Evolutionary conservation across 2,888 invertebrate genomes (phyloP).

Genomic region (Hypolimnas misippus): DNA sequence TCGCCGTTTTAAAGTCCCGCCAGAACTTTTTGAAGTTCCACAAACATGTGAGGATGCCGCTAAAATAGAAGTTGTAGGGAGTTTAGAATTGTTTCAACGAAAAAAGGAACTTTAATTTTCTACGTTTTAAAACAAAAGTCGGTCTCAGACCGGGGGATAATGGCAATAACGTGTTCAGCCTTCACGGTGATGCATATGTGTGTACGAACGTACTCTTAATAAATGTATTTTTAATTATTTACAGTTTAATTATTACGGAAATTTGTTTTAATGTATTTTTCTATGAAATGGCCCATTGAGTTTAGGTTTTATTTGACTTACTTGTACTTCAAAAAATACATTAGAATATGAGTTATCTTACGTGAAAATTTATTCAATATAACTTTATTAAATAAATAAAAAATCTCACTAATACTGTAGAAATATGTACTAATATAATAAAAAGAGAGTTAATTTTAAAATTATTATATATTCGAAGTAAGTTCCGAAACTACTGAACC

Average conservation of each 20-base stretch:
- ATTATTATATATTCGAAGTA: no score
- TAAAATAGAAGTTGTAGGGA: slow-evolving; percentile 80
- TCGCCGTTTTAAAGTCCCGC: slow-evolving; percentile 68
- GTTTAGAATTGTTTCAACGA: slow-evolving; percentile 78
- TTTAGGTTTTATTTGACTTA: no score
- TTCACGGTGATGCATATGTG: slow-evolving; percentile 37
- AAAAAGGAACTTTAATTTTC: slow-evolving; percentile 81
- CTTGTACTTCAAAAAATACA: no score
- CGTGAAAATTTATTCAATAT: no score
- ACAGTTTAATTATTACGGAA: neutral
- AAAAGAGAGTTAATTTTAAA: no score
- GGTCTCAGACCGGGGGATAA: slow-evolving; percentile 63
- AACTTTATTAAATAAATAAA: no score
- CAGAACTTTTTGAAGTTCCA: slow-evolving; percentile 76
- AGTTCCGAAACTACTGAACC: no score
- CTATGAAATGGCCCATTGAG: neutral
- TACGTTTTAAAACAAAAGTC: slow-evolving; percentile 81
- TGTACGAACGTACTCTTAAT: neutral
- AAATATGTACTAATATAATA: no score
- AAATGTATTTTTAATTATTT: neutral
- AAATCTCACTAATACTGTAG: no score
- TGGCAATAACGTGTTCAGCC: slow-evolving; percentile 71
- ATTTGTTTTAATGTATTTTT: neutral
- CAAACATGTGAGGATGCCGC: slow-evolving; percentile 78
- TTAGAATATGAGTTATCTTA: no score